phyloP scores from a whole-genome alignment of 2,888 invertebrate species.

The Latrodectus hesperus region DNA sequence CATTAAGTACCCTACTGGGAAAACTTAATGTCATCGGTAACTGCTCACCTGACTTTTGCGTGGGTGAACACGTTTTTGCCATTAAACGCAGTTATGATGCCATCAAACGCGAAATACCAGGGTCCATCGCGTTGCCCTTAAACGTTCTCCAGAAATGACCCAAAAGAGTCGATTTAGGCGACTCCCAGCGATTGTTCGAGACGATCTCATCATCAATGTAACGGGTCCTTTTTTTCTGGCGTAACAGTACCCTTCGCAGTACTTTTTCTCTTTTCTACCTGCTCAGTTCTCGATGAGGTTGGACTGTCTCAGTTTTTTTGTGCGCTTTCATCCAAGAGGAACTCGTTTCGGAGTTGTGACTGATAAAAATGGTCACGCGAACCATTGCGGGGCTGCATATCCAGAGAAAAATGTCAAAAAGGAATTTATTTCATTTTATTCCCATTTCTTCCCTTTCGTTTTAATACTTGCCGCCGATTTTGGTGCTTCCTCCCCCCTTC shows the following conservation, averaged over 20 bases:
- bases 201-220: slow-evolving; percentile 44
- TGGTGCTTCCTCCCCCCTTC: no score
- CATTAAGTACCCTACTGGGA: slow-evolving; percentile 61
- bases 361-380: slow-evolving; percentile 47
- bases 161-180: slow-evolving; percentile 26
- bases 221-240: slow-evolving; percentile 19
- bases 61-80: slow-evolving; percentile 68
- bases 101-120: slow-evolving; percentile 30
- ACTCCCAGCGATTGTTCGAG: slow-evolving; percentile 56
- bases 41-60: slow-evolving; percentile 58
- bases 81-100: slow-evolving; percentile 59
- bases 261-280: neutral
- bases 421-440: neutral
- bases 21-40: slow-evolving; percentile 66
- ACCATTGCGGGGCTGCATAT: slow-evolving; percentile 4
- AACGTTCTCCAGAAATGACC: slow-evolving; percentile 51
- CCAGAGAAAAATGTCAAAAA: neutral
- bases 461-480: neutral
- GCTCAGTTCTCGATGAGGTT: neutral
- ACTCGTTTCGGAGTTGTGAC: slow-evolving; percentile 30
- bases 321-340: slow-evolving; percentile 1
- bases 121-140: slow-evolving; percentile 32
- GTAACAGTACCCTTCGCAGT: slow-evolving; percentile 31
- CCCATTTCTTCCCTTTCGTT: neutral
- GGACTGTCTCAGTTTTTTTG: slow-evolving; percentile 12